phyloP scores from a whole-genome alignment of 2,113 vertebrate species.

The Rhinopomastus cyanomelas region DNA sequence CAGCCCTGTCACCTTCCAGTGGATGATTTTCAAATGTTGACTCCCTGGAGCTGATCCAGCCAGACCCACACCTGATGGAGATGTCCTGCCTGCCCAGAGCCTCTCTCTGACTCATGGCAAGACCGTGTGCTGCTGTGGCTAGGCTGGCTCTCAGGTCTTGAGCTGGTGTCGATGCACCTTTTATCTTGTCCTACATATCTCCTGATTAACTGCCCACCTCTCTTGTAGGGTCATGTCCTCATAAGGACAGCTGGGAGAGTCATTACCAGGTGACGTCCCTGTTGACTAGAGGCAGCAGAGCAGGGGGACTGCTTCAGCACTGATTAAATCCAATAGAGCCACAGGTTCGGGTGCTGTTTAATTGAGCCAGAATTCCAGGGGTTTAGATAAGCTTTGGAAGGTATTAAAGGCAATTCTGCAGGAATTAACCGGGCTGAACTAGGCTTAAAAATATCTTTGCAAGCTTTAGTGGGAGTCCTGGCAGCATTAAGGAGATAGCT shows the following conservation, averaged over 20 bases:
- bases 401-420: conserved; percentile 65
- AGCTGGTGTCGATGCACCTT: neutral
- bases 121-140: neutral
- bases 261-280: neutral
- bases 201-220: neutral
- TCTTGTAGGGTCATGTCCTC: neutral
- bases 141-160: neutral
- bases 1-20: neutral
- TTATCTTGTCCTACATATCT: neutral
- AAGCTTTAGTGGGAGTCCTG: conserved; percentile 46
- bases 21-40: neutral
- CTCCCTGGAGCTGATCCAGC: neutral
- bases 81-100: neutral
- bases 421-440: conserved; percentile 57
- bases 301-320: neutral
- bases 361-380: conserved; percentile 56
- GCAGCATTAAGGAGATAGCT: conserved; percentile 38
- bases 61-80: neutral
- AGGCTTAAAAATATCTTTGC: conserved; percentile 62
- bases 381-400: conserved; percentile 53
- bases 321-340: neutral
- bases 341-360: conserved; percentile 46
- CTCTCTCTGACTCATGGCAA: neutral
- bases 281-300: neutral
- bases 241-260: neutral